These are phyloP conservation scores for Pogona vitticeps DNA, from an alignment of 2,113 vertebrate genomes.

Conservation along the genomic window DNA sequence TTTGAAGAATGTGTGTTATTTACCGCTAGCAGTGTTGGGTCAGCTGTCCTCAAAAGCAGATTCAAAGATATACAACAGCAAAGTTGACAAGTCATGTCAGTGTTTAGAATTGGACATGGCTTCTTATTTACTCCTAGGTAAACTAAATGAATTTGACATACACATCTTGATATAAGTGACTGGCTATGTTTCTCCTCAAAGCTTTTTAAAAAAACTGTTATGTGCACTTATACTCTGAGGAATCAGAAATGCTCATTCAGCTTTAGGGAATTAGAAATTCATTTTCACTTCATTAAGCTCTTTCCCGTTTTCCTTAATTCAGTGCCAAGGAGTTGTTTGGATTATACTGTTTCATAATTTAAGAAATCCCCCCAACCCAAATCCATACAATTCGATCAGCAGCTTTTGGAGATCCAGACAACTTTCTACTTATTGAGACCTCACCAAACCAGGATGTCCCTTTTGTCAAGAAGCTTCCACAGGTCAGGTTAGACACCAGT, in stretches of 20 bases:
- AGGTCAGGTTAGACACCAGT: background rate
- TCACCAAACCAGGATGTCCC: background rate
- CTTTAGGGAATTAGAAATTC: background rate
- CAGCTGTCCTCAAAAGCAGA: constrained; percentile 65
- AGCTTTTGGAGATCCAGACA: background rate
- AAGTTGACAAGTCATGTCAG: constrained; percentile 56
- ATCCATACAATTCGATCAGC: background rate
- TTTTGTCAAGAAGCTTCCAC: background rate
- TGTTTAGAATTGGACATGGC: constrained; percentile 60
- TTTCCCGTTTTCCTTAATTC: constrained; percentile 5
- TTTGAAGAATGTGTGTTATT: constrained; percentile 67
- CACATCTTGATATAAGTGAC: constrained; percentile 30
- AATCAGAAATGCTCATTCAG: constrained; percentile 2
- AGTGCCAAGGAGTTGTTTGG: background rate
- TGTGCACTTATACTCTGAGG: constrained; percentile 1
- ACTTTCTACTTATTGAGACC: background rate
- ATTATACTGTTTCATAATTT: background rate
- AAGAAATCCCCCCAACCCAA: background rate
- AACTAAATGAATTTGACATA: constrained; percentile 23
- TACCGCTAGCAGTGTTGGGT: constrained; percentile 64
- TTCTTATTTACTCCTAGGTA: constrained; percentile 54
- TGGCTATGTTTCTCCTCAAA: constrained; percentile 7
- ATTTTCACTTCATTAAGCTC: constrained; percentile 4
- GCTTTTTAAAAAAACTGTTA: background rate
- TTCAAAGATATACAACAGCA: constrained; percentile 50